Conservation (phyloP, 2,113 vertebrate species). For the Neoarius graeffei region DNA sequence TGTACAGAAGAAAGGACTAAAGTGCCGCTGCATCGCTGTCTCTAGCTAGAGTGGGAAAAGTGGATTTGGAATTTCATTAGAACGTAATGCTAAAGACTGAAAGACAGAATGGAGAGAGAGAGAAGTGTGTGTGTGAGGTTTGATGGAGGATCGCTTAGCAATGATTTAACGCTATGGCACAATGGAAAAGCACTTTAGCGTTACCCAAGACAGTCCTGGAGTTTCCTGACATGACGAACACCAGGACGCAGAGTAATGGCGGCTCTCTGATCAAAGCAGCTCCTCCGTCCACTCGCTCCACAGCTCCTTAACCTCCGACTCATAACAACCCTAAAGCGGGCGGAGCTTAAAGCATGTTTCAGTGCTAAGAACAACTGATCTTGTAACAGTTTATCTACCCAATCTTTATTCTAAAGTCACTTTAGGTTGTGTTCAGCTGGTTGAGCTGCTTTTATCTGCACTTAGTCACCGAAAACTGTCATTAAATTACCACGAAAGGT, state of each 20-base stretch:
- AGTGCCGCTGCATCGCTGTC: neutral
- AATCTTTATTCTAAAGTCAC: neutral
- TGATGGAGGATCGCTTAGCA: constrained; percentile 17
- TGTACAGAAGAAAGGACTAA: neutral
- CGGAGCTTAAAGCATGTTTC: neutral
- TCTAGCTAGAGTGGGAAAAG: neutral
- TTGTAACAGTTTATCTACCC: neutral
- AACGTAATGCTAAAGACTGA: neutral
- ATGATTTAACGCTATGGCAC: constrained; percentile 39
- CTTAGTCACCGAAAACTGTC: neutral
- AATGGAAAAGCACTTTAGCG: constrained; percentile 53
- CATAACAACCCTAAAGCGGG: neutral
- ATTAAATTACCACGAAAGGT: neutral
- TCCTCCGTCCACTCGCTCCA: neutral
- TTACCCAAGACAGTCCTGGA: constrained; percentile 18
- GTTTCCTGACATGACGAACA: constrained; percentile 41
- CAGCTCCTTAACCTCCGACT: neutral
- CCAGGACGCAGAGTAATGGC: constrained; percentile 8
- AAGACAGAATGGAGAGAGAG: neutral
- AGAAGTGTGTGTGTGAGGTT: constrained; percentile 6
- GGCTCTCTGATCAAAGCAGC: constrained; percentile 35
- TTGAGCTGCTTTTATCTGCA: neutral
- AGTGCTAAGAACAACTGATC: neutral
- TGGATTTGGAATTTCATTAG: neutral
- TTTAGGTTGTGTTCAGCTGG: neutral